Evolutionary conservation across 2,888 invertebrate genomes (phyloP).

Genomic region (Drosophila rellima): DNA sequence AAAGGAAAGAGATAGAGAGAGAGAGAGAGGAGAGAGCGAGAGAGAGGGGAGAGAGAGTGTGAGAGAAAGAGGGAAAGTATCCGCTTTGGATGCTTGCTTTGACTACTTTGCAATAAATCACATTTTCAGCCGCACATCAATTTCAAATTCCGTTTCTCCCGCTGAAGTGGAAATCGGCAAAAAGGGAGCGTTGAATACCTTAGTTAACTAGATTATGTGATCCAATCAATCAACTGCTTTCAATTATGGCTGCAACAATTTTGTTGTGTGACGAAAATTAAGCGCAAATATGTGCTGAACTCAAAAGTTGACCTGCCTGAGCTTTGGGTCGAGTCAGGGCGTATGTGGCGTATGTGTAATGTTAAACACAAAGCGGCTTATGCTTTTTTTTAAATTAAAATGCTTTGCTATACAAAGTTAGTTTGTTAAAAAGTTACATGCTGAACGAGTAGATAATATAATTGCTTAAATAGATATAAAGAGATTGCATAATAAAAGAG

Average conservation of each 20-base stretch:
- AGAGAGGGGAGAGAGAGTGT: background rate
- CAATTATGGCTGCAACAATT: constrained; percentile 36
- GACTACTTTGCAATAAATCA: constrained; percentile 46
- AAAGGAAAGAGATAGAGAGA: constrained; percentile 15
- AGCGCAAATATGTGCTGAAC: constrained; percentile 47
- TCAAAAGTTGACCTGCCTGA: background rate
- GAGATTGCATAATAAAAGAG: background rate
- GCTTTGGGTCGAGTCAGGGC: constrained; percentile 6
- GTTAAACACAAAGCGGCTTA: constrained; percentile 28
- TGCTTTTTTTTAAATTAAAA: constrained; percentile 31
- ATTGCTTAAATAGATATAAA: background rate
- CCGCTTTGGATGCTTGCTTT: constrained; percentile 2
- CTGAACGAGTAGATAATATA: background rate
- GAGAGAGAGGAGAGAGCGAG: background rate
- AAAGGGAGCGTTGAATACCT: constrained; percentile 7
- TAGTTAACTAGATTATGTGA: constrained; percentile 46
- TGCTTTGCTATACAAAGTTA: background rate
- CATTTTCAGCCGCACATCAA: constrained; percentile 49
- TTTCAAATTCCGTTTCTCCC: constrained; percentile 34
- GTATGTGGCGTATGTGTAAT: constrained; percentile 19
- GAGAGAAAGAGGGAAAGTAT: too few species aligned
- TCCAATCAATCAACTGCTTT: constrained; percentile 58
- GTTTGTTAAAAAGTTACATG: background rate
- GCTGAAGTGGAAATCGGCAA: background rate
- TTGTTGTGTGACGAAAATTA: constrained; percentile 36